These are phyloP conservation scores for Bettongia penicillata DNA, from an alignment of 2,113 vertebrate species.

Conservation along the genomic window DNA sequence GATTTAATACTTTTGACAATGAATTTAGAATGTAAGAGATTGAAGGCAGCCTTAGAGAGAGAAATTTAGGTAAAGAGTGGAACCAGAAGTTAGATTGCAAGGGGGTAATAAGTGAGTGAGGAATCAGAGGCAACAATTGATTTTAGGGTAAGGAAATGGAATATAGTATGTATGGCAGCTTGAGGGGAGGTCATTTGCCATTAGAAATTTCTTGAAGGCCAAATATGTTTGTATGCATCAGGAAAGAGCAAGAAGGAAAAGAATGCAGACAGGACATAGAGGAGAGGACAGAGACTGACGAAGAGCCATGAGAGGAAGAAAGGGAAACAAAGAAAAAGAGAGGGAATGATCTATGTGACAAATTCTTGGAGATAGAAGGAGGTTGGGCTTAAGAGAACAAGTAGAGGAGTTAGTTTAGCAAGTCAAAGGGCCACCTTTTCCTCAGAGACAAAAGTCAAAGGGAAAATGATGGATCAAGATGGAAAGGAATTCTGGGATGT, in stretches of 20 bases:
- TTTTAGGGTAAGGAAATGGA: background rate
- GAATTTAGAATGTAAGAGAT: background rate
- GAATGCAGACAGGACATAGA: background rate
- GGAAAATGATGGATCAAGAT: background rate
- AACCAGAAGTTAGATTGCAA: background rate
- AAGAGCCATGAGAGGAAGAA: background rate
- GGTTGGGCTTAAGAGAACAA: background rate
- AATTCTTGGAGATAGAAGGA: background rate
- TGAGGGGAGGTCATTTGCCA: background rate
- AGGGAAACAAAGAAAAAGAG: background rate
- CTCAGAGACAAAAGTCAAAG: background rate
- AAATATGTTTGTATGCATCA: background rate
- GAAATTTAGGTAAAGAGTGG: background rate
- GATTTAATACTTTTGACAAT: background rate
- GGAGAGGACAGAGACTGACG: background rate
- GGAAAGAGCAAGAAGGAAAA: background rate
- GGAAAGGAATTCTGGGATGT: background rate
- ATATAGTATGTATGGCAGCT: background rate
- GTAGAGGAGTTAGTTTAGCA: background rate
- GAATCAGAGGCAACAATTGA: background rate
- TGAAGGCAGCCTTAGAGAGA: background rate
- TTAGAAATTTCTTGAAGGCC: background rate
- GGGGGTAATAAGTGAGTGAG: background rate
- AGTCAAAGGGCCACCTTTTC: background rate
- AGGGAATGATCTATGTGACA: background rate